Evolutionary conservation across 1,140 invertebrate genomes (phyloP).

Genomic region (Nasonia giraulti): DNA sequence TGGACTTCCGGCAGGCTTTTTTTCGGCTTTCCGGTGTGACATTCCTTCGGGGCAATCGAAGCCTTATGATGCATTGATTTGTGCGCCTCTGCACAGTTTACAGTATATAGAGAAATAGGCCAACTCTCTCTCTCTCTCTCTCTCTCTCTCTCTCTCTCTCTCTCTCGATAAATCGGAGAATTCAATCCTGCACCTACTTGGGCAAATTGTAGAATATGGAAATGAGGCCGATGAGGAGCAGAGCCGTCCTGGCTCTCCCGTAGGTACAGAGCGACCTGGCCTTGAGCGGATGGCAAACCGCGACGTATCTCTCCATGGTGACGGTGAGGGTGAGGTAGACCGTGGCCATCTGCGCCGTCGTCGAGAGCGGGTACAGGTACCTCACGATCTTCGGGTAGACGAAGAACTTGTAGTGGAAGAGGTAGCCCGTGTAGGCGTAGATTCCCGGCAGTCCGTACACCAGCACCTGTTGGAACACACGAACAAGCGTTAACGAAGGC

Average conservation of each 20-base stretch:
- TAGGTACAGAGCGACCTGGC: slow-evolving; percentile 94
- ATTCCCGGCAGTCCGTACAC: slow-evolving; percentile 91
- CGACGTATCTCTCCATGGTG: slow-evolving; percentile 96
- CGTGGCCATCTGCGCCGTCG: slow-evolving; percentile 93
- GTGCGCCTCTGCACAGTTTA: too few relatives aligned
- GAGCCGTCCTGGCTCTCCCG: slow-evolving; percentile 88
- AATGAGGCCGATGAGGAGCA: slow-evolving; percentile 87
- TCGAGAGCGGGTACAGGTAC: slow-evolving; percentile 89
- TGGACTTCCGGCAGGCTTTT: too few relatives aligned
- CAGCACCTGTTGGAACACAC: slow-evolving; percentile 76
- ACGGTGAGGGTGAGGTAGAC: slow-evolving; percentile 97
- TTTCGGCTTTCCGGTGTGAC: too few relatives aligned
- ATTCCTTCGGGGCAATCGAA: too few relatives aligned
- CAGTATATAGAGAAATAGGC: too few relatives aligned
- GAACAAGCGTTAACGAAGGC: too few relatives aligned
- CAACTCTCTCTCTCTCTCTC: too few relatives aligned
- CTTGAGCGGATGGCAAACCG: slow-evolving; percentile 94
- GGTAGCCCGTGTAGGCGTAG: slow-evolving; percentile 84
- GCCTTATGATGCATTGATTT: too few relatives aligned
- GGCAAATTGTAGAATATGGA: slow-evolving; percentile 92
- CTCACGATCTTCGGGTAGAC: slow-evolving; percentile 88
- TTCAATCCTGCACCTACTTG: slow-evolving; percentile 61
- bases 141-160: too few relatives aligned
- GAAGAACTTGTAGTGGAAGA: slow-evolving; percentile 86
- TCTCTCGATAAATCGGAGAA: too few relatives aligned